phyloP scores from a whole-genome alignment of 2,113 vertebrate genomes.

The Mus pahari region DNA sequence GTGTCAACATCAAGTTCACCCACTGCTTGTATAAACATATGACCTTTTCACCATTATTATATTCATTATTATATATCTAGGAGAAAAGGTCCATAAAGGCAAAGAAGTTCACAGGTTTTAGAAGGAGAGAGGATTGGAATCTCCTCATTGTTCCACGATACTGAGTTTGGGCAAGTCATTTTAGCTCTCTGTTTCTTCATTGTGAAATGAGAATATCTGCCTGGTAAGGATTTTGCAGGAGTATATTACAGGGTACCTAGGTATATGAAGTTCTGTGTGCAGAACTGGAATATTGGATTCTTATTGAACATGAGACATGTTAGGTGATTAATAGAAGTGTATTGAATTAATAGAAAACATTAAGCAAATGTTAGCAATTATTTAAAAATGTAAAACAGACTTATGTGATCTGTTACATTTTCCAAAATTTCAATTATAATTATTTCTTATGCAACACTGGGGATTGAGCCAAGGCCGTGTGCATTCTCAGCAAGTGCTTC shows the following conservation, averaged over 20 bases:
- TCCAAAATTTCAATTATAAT: conserved; percentile 51
- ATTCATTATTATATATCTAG: too few species aligned
- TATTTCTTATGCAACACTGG: background rate
- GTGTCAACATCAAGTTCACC: background rate
- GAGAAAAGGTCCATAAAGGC: conserved; percentile 23
- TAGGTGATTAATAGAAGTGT: background rate
- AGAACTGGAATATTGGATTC: background rate
- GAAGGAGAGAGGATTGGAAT: background rate
- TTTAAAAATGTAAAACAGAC: conserved; percentile 36
- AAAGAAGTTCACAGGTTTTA: background rate
- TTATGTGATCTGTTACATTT: background rate
- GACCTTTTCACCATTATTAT: background rate
- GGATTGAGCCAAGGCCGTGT: background rate
- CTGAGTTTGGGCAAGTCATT: conserved; percentile 25
- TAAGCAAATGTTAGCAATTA: conserved; percentile 44
- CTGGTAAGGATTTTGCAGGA: background rate
- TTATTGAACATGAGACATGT: background rate
- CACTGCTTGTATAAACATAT: conserved; percentile 29
- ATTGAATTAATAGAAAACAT: background rate
- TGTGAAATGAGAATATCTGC: background rate
- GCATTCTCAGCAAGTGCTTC: background rate
- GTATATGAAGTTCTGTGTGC: background rate
- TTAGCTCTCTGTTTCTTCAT: background rate
- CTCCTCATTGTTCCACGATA: background rate
- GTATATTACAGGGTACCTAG: background rate